Evolutionary conservation across 2,797 vertebrate species (phyloP).

Genomic region (Pseudopleuronectes americanus): DNA sequence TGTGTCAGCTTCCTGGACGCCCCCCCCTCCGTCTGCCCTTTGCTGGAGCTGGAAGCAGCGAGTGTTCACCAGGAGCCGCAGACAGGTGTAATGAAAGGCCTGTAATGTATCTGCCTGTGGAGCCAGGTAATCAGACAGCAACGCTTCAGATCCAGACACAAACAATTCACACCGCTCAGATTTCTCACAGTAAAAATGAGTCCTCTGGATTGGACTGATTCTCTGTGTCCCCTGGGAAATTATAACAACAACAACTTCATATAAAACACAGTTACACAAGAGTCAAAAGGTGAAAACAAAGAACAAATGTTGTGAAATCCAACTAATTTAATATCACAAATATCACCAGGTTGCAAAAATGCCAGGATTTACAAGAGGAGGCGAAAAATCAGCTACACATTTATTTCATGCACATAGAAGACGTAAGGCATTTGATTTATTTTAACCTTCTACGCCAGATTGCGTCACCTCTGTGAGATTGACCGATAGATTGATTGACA

Average conservation of each 20-base stretch:
- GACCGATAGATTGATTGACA: too few species aligned
- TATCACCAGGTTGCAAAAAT: too few species aligned
- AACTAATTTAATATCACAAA: too few species aligned
- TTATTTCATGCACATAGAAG: too few species aligned
- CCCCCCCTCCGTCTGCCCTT: slow-evolving; percentile 58
- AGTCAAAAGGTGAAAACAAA: background rate
- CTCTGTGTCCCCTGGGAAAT: background rate
- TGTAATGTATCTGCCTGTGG: slow-evolving; percentile 31
- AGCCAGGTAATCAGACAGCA: slow-evolving; percentile 10
- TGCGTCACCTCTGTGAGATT: too few species aligned
- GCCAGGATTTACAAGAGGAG: too few species aligned
- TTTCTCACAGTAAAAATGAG: background rate
- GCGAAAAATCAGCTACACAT: too few species aligned
- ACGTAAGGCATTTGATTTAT: too few species aligned
- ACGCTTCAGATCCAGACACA: slow-evolving; percentile 4
- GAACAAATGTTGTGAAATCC: too few species aligned
- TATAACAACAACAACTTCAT: background rate
- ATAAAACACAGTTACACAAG: background rate
- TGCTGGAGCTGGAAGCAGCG: slow-evolving; percentile 41
- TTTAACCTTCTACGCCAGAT: too few species aligned
- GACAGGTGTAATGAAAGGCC: slow-evolving; percentile 27
- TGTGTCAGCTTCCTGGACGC: slow-evolving; percentile 60
- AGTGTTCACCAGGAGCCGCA: slow-evolving; percentile 29
- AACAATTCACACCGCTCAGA: background rate
- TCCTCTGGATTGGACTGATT: background rate